Base-by-base conservation (phyloP, 2,113 vertebrate species). In the Lycaon pictus region DNA sequence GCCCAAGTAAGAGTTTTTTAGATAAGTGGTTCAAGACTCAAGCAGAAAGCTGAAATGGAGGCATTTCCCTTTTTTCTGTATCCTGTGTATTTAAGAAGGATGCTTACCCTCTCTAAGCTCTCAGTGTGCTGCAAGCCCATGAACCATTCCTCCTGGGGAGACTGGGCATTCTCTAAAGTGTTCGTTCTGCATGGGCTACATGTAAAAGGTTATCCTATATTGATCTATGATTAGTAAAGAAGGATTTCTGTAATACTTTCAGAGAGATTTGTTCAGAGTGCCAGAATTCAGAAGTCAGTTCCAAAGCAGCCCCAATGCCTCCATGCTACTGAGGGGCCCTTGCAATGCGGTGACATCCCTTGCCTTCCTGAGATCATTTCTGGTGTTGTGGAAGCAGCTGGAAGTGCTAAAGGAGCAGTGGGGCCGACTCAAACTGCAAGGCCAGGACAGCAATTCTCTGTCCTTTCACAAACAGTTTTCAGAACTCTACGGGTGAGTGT, bases 351-450 rank as follows among this genome's bases (percentile, higher is more conserved):
- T 98, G 4, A 5, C 37, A 43, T 85, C 98, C 55, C 71, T 97
- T 62, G 90, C 88, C 7, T 95, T 98, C 93, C 89, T 98, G 94
- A 99, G 92, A 97, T 98, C 97, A 29, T 99, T 99, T 93, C 98
- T 99, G 90, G 93, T 98, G 23, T 96, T 99, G 11, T 99, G 98
- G 97, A 99, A 99, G 95, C 99, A 99, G 95, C 92, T 99, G 35
- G 98, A 99, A 97, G 96, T 98, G 22, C 97, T 99, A 35, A 99
- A 99, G 98, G 98, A 98, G 91, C 98, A 97, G 96, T 99, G 98
- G 99, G 98, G 98, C 32, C 2, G 0, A n/a, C 97, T 98, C 53
- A 99, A 98, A 96, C 88, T 99, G 72, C 90, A 53, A 4, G 92
- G 86, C 16, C 93, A 98, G 29, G 95, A 85, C 20, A 97, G 98